Evolutionary conservation across 2,888 invertebrate species (phyloP), one percentile per base, ranked within the genome.

Genomic region (Odontocolon sp.): DNA sequence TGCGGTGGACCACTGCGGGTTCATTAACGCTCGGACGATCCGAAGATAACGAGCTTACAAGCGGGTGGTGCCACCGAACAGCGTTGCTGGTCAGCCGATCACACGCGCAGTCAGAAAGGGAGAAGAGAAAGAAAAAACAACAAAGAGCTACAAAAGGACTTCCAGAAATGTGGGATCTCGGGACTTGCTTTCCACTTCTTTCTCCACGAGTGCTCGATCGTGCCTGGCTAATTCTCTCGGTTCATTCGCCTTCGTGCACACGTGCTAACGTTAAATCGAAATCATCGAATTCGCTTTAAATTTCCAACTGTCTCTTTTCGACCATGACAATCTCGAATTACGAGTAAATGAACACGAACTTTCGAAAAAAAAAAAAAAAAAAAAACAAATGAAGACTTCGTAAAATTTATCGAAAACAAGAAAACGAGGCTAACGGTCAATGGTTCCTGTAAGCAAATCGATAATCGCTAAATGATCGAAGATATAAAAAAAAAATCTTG

Each of bases 1-100:
- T 69, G 64, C 33, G 64, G 64, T 42, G 31, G 54, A 56, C 40
- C 28, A 21, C n/a, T 38, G 42, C 57, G 64, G 84, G 84, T 87
- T 87, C 87, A 86, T 87, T 87, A 87, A 87, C 83, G 86, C 82
- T 82, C 77, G 76, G 75, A 82, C 83, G 86, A 86, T 85, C 79
- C 79, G 42, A 63, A 83, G 87, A 87, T 87, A 87, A 87, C 81
- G 72, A 77, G 57, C 69, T 66, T 79, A 83, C 83, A 81, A 71
- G 83, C 75, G 82, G 83, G 81, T 78, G 83, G 83, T 86, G 83
- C 78, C 79, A 66, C 63, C 33, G 78, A 61, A 68, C 68, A 76
- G 61, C 61, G 71, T 28, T 21, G 57, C 40, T 23, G 59, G 21
- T 21, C 52, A 45, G 47, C 56, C 31, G 70, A 70, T 70, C 75